These are phyloP conservation scores for Heliconius erato DNA, from an alignment of 2,888 invertebrate species.

Conservation along the genomic window DNA sequence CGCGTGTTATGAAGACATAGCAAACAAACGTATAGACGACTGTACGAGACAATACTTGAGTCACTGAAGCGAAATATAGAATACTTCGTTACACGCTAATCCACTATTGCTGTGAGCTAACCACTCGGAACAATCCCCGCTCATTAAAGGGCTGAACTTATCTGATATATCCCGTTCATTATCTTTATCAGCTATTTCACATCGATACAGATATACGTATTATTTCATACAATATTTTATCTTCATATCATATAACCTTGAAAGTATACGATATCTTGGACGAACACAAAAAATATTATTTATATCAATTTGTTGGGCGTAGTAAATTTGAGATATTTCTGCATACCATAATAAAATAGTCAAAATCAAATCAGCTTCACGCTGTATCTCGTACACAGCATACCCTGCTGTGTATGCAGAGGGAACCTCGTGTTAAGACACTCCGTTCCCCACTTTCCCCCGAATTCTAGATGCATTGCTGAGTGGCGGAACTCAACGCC, in stretches of 20 bases:
- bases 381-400: no score
- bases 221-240: slow-evolving; percentile 35
- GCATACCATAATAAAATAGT: background rate
- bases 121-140: slow-evolving; percentile 53
- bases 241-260: slow-evolving; percentile 23
- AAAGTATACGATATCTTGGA: background rate
- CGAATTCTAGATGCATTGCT: no score
- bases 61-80: slow-evolving; percentile 13
- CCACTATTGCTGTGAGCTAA: slow-evolving; percentile 37
- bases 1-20: slow-evolving; percentile 20
- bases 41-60: slow-evolving; percentile 7
- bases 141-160: slow-evolving; percentile 64
- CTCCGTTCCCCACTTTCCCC: no score
- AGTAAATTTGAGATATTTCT: background rate
- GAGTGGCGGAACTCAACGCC: no score
- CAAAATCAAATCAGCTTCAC: no score
- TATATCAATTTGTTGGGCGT: background rate
- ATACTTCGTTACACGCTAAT: slow-evolving; percentile 34
- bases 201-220: slow-evolving; percentile 65
- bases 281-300: background rate
- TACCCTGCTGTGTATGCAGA: no score
- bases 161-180: slow-evolving; percentile 64
- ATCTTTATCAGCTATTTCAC: slow-evolving; percentile 66
- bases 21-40: slow-evolving; percentile 25
- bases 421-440: no score